Conservation (phyloP, 2,113 vertebrate genomes). For the Laterallus jamaicensis region DNA sequence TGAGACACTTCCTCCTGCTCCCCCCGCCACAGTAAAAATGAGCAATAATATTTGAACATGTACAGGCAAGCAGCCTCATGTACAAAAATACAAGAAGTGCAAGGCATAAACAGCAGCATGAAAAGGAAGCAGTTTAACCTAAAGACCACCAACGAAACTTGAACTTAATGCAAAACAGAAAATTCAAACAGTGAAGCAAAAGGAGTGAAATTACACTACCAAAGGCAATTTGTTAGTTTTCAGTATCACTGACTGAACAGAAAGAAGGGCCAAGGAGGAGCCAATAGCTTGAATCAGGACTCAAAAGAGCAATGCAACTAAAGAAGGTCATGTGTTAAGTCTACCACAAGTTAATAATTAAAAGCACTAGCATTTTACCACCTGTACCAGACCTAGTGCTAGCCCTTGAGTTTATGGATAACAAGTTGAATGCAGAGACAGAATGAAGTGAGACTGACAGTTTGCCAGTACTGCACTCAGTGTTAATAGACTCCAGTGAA, state of each 20-base stretch:
- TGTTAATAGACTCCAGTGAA: neutral
- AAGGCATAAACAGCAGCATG: neutral
- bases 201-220: neutral
- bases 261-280: neutral
- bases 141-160: neutral
- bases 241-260: neutral
- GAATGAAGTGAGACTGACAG: neutral
- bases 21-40: accelerated
- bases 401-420: neutral
- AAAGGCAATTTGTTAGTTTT: neutral
- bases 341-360: neutral
- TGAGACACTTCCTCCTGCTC: neutral
- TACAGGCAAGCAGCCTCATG: neutral
- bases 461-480: neutral
- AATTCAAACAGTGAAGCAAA: neutral
- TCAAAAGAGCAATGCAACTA: neutral
- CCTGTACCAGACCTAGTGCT: neutral
- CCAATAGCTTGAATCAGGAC: neutral
- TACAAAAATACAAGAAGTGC: neutral
- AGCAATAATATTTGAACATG: neutral
- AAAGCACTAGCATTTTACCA: neutral
- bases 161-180: neutral
- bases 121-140: neutral
- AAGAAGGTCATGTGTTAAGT: neutral
- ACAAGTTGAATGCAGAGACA: neutral